phyloP scores from a whole-genome alignment of 2,888 invertebrate genomes.

The Drosophila bunnanda region DNA sequence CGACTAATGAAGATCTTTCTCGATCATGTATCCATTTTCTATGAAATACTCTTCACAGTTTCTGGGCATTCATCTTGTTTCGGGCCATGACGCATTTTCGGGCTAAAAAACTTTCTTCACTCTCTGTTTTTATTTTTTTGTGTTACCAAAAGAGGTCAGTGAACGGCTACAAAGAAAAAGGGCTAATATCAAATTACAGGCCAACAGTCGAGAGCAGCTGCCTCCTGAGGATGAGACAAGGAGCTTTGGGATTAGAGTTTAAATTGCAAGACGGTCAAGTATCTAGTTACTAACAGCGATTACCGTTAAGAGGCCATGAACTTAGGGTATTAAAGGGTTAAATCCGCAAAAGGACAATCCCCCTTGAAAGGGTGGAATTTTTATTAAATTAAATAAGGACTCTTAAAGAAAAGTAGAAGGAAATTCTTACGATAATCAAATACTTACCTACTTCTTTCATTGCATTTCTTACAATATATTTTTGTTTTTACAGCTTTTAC shows the following conservation, averaged over 20 bases:
- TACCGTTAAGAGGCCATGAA: conserved; percentile 21
- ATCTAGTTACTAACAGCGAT: conserved; percentile 14
- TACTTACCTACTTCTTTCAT: background rate
- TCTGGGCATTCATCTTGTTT: conserved; percentile 35
- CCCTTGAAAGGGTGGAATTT: background rate
- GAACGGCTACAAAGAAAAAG: conserved; percentile 52
- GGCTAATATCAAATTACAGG: conserved; percentile 29
- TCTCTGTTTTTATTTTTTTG: background rate
- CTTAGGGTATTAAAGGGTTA: background rate
- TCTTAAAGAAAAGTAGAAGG: background rate
- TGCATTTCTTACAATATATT: no score
- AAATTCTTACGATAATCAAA: background rate
- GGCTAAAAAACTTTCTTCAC: conserved; percentile 62
- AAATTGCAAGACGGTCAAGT: background rate
- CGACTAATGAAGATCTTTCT: conserved; percentile 59
- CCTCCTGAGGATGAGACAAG: background rate
- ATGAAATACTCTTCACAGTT: conserved; percentile 60
- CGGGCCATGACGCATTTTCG: conserved; percentile 57
- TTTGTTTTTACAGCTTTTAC: no score
- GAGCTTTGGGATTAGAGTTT: background rate
- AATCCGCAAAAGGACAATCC: background rate
- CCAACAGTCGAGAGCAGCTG: conserved; percentile 33
- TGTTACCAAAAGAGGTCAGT: conserved; percentile 62
- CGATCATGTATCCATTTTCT: conserved; percentile 48
- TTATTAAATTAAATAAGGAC: background rate